Percentiles rank a stretch among this genome's conserved stretches.
Evolutionary conservation across 2,113 vertebrate genomes (phyloP).

Genomic region (Pedetes capensis): DNA sequence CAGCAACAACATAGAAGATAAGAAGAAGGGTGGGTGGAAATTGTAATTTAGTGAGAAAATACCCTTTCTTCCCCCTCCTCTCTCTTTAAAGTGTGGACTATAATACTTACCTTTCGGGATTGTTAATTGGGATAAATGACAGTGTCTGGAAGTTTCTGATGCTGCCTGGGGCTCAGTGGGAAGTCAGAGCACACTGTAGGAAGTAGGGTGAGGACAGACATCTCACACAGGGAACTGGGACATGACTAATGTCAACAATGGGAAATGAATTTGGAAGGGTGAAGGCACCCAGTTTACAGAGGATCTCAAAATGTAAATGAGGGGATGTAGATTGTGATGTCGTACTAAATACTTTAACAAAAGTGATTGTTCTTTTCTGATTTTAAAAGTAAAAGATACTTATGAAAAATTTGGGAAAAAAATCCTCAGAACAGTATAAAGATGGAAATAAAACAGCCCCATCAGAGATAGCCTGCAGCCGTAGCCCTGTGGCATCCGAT

Average conservation of each 20-base stretch:
- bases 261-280: neutral
- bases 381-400: slow-evolving; percentile 9
- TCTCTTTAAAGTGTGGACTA: neutral
- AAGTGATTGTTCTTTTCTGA: slow-evolving; percentile 33
- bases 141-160: neutral
- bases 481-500: no score
- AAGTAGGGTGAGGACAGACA: neutral
- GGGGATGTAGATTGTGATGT: neutral
- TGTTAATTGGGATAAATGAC: neutral
- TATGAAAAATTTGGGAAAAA: neutral
- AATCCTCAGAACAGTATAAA: neutral
- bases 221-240: neutral
- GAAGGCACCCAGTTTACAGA: neutral
- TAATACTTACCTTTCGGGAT: slow-evolving; percentile 38
- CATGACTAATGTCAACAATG: neutral
- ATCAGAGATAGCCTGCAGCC: no score
- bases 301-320: neutral
- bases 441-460: slow-evolving; percentile 12
- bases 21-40: neutral
- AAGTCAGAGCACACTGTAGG: neutral
- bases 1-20: no score
- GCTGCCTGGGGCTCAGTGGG: slow-evolving; percentile 11
- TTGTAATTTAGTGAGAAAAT: neutral
- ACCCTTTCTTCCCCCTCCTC: neutral
- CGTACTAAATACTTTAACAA: neutral